Evolutionary conservation across 1,140 invertebrate genomes (phyloP), one percentile per base, ranked within the genome.

Genomic region (Bacillus rossius): DNA sequence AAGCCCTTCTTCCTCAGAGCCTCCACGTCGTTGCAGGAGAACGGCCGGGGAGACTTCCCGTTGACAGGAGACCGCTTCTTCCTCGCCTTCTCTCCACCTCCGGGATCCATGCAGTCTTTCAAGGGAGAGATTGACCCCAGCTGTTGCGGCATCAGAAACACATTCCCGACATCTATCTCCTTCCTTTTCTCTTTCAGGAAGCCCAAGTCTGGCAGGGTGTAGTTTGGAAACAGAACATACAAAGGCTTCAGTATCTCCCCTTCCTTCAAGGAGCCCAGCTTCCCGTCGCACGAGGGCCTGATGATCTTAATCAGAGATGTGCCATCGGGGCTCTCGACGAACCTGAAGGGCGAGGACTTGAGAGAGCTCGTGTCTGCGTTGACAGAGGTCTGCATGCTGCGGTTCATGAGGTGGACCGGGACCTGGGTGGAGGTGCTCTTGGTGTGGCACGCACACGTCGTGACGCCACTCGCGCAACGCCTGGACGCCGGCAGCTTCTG

Each of bases 161-260:
- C 71, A 75, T 87, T 84, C 10, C 84, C 81, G n/a, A 79, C 68
- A 63, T 81, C 81, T 34, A 71, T 59, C 43, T 67, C 64, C 26
- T 77, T 71, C 53, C 81, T 77, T 62, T 80, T 81, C 29, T 81
- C 77, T 56, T 84, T 82, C 16, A 96, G 80, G 73, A 96, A 96
- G 53, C 85, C 88, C 49, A 95, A 78, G 75, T 95, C 90, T 10
- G 42, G 93, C 41, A 96, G 73, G 1, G 91, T 88, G 67, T 96
- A 96, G 73, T 91, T 94, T 14, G 93, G 93, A 77, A 94, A 96
- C 60, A 93, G 84, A 42, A 96, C 87, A 69, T 92, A 94, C 13
- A 95, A 87, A 3, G 90, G 88, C 56, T 59, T 50, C 38, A 38
- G 34, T 10, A 23, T 56, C 14, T 60, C 47, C 13, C 29, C 40